Conservation (phyloP, 1,140 invertebrate genomes). For the Chrysopa pallens region DNA sequence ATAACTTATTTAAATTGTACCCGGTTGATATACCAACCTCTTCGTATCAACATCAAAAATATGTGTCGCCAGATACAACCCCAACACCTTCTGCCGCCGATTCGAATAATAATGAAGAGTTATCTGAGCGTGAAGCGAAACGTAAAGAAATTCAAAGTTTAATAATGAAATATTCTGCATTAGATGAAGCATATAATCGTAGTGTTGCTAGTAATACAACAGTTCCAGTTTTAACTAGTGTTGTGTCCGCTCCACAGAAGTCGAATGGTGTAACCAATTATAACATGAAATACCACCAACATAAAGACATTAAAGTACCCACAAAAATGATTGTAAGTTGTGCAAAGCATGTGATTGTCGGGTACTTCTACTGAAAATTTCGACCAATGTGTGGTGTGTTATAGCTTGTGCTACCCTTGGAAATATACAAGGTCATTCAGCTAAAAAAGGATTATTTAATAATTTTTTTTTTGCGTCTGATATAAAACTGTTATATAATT, state of each 20-base stretch:
- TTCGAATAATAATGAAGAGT: conserved; percentile 10
- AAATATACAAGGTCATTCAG: too few relatives aligned
- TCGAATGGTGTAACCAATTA: too few relatives aligned
- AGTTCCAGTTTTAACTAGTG: conserved; percentile 20
- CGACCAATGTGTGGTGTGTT: too few relatives aligned
- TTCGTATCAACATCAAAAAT: conserved; percentile 17
- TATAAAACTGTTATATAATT: too few relatives aligned
- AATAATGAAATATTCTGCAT: conserved; percentile 54
- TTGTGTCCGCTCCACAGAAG: conserved; percentile 13
- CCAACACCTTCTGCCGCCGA: conserved; percentile 29
- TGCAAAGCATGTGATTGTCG: too few relatives aligned
- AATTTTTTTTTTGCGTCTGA: too few relatives aligned
- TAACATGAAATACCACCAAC: too few relatives aligned
- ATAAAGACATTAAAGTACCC: too few relatives aligned
- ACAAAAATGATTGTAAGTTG: too few relatives aligned
- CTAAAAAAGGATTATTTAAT: too few relatives aligned
- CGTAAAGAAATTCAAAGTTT: conserved; percentile 64
- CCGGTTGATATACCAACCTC: conserved; percentile 22
- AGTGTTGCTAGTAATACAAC: conserved; percentile 18
- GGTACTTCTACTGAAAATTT: too few relatives aligned
- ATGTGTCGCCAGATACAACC: conserved; percentile 14
- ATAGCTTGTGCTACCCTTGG: too few relatives aligned
- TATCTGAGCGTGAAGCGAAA: conserved; percentile 50
- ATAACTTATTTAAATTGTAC: conserved; percentile 16
- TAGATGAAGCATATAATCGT: conserved; percentile 43